These are phyloP conservation scores for Anomalospiza imberbis DNA, from an alignment of 2,797 vertebrate species.

Conservation along the genomic window DNA sequence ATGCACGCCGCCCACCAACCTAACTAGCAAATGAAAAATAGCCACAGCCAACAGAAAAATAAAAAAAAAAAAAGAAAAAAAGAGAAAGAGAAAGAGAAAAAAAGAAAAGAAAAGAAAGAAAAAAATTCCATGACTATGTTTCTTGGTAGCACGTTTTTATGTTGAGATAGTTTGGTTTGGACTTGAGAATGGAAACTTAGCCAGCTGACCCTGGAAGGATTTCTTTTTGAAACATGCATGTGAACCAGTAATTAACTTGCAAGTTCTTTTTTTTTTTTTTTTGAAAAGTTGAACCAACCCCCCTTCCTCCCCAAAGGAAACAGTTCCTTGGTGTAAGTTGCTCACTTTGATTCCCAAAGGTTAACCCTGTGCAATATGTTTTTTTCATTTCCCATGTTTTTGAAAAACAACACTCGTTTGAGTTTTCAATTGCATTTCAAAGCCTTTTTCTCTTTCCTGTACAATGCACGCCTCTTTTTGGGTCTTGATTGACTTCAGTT, in stretches of 20 bases:
- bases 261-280: slow-evolving; percentile 76
- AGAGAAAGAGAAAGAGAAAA: neutral
- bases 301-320: slow-evolving; percentile 64
- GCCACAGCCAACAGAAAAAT: slow-evolving; percentile 84
- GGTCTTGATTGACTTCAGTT: slow-evolving; percentile 97
- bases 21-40: slow-evolving; percentile 80
- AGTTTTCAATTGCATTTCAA: slow-evolving; percentile 94
- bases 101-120: neutral
- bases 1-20: slow-evolving; percentile 94
- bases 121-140: slow-evolving; percentile 64
- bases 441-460: slow-evolving; percentile 85
- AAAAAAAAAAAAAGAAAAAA: neutral
- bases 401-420: slow-evolving; percentile 81
- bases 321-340: slow-evolving; percentile 80
- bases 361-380: slow-evolving; percentile 78
- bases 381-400: slow-evolving; percentile 74
- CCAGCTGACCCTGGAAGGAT: slow-evolving; percentile 68
- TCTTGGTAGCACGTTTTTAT: slow-evolving; percentile 88
- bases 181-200: slow-evolving; percentile 74
- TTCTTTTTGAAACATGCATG: slow-evolving; percentile 94
- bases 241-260: slow-evolving; percentile 86
- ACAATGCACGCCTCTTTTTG: slow-evolving; percentile 98
- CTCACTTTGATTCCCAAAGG: slow-evolving; percentile 74
- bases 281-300: slow-evolving; percentile 72
- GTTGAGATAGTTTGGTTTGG: slow-evolving; percentile 76